These are phyloP conservation scores for Plutella xylostella DNA, from an alignment of 2,888 invertebrate genomes.

Conservation along the genomic window DNA sequence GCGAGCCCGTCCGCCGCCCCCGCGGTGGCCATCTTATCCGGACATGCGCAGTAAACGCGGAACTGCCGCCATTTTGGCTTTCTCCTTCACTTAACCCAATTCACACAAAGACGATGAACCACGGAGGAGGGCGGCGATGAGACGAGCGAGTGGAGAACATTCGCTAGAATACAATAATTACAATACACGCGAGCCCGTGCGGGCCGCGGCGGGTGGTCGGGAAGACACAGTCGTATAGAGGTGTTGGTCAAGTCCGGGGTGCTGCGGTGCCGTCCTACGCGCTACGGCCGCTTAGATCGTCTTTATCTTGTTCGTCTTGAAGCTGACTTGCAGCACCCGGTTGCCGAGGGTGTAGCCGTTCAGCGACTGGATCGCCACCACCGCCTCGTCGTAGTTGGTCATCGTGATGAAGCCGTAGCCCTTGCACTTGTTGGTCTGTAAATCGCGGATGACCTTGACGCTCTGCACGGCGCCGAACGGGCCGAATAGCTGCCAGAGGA, in stretches of 20 bases:
- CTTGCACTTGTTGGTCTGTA: conserved; percentile 94
- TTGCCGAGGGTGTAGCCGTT: conserved; percentile 93
- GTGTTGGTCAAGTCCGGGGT: conserved; percentile 8
- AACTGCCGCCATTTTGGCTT: conserved; percentile 55
- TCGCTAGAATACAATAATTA: conserved; percentile 43
- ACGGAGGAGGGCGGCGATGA: conserved; percentile 35
- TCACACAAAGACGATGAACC: neutral
- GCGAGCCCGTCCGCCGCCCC: conserved; percentile 37
- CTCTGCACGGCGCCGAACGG: conserved; percentile 94
- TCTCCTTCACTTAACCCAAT: conserved; percentile 54
- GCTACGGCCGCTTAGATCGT: conserved; percentile 69
- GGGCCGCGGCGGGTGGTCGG: conserved; percentile 20
- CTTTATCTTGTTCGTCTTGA: conserved; percentile 88
- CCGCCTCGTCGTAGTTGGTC: conserved; percentile 95
- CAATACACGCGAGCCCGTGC: conserved; percentile 32
- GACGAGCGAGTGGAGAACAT: conserved; percentile 39
- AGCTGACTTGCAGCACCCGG: conserved; percentile 92
- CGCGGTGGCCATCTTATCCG: conserved; percentile 44
- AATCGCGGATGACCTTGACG: conserved; percentile 92
- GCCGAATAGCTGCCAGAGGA: conserved; percentile 96
- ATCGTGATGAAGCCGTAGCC: conserved; percentile 96
- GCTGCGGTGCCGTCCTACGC: conserved; percentile 66
- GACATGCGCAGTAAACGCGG: conserved; percentile 39
- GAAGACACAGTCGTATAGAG: conserved; percentile 18
- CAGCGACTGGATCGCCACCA: conserved; percentile 90